phyloP scores from a whole-genome alignment of 2,888 invertebrate species.

The Eilema griseolum region DNA sequence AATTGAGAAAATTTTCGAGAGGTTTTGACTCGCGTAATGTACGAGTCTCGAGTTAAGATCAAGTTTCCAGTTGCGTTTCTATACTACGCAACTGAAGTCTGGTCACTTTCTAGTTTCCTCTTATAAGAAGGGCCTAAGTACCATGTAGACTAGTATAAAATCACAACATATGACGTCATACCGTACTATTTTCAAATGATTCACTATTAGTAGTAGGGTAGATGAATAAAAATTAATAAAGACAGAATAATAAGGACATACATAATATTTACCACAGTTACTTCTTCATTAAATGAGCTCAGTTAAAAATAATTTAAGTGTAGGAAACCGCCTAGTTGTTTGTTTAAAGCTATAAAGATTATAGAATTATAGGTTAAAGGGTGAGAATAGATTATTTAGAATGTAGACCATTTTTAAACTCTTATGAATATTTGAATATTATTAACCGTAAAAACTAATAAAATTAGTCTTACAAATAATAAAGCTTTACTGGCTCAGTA shows the following conservation, averaged over 20 bases:
- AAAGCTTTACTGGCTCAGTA: constrained; percentile 21
- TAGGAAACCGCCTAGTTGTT: not conserved
- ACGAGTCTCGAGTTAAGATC: no score
- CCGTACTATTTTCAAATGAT: not conserved
- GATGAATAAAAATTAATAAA: not conserved
- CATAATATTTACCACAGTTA: not conserved
- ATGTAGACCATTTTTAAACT: not conserved
- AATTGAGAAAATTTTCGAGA: no score
- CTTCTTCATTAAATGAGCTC: not conserved
- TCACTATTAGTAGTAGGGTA: not conserved
- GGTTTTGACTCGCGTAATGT: no score
- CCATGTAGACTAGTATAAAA: not conserved
- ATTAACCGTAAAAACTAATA: not conserved
- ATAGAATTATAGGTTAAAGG: not conserved
- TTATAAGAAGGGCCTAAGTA: no score
- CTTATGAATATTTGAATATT: not conserved
- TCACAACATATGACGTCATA: not conserved
- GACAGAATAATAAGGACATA: not conserved
- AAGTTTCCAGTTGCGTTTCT: no score
- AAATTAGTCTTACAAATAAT: constrained; percentile 9
- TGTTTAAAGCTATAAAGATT: not conserved
- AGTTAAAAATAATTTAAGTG: not conserved
- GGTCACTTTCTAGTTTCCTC: no score
- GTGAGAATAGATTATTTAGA: not conserved
- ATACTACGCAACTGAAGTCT: no score